Evolutionary conservation across 1,140 invertebrate species (phyloP).

Genomic region (Hetaerina americana): DNA sequence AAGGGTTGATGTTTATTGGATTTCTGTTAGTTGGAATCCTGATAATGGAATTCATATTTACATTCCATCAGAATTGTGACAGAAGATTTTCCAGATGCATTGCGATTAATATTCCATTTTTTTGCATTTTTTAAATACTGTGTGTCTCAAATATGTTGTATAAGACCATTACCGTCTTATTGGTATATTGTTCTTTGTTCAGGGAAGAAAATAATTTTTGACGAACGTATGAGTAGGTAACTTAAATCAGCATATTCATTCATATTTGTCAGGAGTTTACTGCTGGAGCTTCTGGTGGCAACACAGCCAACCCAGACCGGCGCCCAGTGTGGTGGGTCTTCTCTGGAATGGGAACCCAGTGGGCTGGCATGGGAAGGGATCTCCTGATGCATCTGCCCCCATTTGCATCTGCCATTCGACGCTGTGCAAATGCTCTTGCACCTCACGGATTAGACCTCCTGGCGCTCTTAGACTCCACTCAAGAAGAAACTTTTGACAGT

Average conservation of each 20-base stretch:
- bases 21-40: too few species aligned
- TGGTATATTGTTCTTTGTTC: too few species aligned
- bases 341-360: constrained; percentile 94
- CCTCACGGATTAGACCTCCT: constrained; percentile 69
- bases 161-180: too few species aligned
- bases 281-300: constrained; percentile 11
- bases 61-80: too few species aligned
- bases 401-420: constrained; percentile 65
- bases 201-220: too few species aligned
- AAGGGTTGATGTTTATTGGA: too few species aligned
- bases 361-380: constrained; percentile 82
- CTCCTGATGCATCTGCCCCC: constrained; percentile 59
- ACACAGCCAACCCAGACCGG: constrained; percentile 40
- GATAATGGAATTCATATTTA: too few species aligned
- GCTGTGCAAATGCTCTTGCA: constrained; percentile 58
- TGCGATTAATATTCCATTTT: too few species aligned
- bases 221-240: too few species aligned
- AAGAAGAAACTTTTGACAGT: constrained; percentile 62
- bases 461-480: constrained; percentile 61
- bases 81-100: too few species aligned
- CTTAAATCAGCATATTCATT: background rate
- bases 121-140: too few species aligned
- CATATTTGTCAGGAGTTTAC: constrained; percentile 4
- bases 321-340: constrained; percentile 88
- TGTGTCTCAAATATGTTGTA: too few species aligned